A percentile compares a stretch with the other conserved stretches of the same genome.
Evolutionary conservation across 2,888 invertebrate genomes (phyloP).

Genomic region (Tipula vernalis): DNA sequence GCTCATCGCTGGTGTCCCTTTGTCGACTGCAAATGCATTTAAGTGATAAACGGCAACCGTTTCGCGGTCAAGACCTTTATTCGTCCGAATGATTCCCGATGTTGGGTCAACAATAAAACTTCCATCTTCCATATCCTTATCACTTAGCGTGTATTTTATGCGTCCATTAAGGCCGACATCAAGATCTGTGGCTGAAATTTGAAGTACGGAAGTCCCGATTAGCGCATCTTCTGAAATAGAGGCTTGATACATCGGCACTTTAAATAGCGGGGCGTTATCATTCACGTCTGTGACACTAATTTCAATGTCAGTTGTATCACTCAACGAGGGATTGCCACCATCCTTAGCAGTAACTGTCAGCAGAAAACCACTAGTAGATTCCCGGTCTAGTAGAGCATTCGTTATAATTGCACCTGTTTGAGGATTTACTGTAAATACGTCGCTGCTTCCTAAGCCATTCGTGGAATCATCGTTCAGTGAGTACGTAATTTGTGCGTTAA

Average conservation of each 20-base stretch:
- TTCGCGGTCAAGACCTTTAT: constrained; percentile 83
- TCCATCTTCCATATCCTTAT: constrained; percentile 67
- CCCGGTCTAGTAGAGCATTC: constrained; percentile 72
- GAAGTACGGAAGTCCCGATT: constrained; percentile 63
- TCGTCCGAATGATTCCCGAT: constrained; percentile 82
- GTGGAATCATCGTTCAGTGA: constrained; percentile 55
- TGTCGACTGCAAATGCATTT: constrained; percentile 78
- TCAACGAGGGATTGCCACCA: constrained; percentile 79
- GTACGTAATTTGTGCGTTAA: constrained; percentile 83
- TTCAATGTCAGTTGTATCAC: constrained; percentile 91
- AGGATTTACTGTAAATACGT: constrained; percentile 77
- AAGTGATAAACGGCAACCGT: constrained; percentile 73
- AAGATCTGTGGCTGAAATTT: constrained; percentile 69
- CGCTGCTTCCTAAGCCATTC: constrained; percentile 43
- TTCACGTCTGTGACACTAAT: constrained; percentile 93
- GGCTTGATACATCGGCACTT: constrained; percentile 66
- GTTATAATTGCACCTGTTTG: constrained; percentile 90
- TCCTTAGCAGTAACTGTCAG: constrained; percentile 87
- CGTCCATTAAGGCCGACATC: constrained; percentile 81
- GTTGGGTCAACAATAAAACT: constrained; percentile 87
- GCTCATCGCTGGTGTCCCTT: constrained; percentile 67
- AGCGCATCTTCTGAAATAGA: constrained; percentile 79
- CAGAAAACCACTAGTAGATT: constrained; percentile 66
- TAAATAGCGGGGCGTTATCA: constrained; percentile 85
- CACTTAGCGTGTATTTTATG: constrained; percentile 63